Percentiles rank a stretch among this genome's conserved stretches.
Conservation (phyloP, 2,797 vertebrate genomes). For the Decapterus maruadsi region DNA sequence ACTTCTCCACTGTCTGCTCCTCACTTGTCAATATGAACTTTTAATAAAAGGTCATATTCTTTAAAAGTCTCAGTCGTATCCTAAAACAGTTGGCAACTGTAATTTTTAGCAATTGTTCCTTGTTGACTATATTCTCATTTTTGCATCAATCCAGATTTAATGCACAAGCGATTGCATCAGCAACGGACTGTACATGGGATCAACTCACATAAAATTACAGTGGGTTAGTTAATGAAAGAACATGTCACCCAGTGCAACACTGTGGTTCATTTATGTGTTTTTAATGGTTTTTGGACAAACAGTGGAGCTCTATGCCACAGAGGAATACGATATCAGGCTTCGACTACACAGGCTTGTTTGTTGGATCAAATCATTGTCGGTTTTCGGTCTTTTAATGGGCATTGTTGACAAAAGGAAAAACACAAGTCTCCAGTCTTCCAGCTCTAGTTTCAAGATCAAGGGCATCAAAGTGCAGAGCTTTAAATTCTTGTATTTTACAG, state of each 20-base stretch:
- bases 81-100: not conserved
- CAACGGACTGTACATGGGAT: not conserved
- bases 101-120: not conserved
- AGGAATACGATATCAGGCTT: not conserved
- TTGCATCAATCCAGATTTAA: not conserved
- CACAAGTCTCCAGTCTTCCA: not conserved
- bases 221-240: not conserved
- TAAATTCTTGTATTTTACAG: not conserved
- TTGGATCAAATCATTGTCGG: not conserved
- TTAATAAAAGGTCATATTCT: not conserved
- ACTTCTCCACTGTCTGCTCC: not conserved
- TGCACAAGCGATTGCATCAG: not conserved
- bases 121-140: not conserved
- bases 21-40: not conserved
- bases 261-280: not conserved
- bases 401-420: not conserved
- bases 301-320: not conserved
- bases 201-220: not conserved
- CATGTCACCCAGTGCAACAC: not conserved
- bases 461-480: not conserved
- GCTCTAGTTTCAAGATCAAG: not conserved
- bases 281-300: not conserved
- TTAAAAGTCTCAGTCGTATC: not conserved
- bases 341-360: not conserved
- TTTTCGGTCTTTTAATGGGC: not conserved